These are phyloP conservation scores for Ectemnius cavifrons DNA, from an alignment of 2,888 invertebrate genomes.

Conservation along the genomic window DNA sequence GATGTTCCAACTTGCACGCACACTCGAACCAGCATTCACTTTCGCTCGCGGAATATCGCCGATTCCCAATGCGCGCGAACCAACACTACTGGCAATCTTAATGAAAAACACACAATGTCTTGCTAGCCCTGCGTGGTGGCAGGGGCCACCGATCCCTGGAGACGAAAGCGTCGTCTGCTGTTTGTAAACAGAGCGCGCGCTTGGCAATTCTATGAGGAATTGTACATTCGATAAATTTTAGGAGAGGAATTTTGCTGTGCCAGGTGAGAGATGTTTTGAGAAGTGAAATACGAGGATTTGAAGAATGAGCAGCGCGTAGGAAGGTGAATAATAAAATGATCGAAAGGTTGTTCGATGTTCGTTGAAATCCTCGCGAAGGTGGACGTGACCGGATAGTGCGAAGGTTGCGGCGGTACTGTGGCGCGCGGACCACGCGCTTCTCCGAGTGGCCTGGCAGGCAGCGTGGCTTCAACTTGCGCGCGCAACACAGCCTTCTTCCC, in stretches of 20 bases:
- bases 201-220: not conserved
- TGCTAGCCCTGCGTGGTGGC: no score
- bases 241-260: not conserved
- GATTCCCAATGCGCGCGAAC: no score
- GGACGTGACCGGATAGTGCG: constrained; percentile 49
- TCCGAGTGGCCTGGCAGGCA: constrained; percentile 51
- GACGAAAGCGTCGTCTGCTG: no score
- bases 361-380: constrained; percentile 16
- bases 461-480: constrained; percentile 71
- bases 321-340: not conserved
- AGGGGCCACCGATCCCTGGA: no score
- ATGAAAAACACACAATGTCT: no score
- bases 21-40: no score
- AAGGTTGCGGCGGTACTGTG: constrained; percentile 71
- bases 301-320: not conserved
- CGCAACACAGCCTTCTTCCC: constrained; percentile 59
- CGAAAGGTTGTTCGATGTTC: not conserved
- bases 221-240: not conserved
- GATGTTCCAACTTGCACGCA: no score
- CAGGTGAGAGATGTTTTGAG: not conserved
- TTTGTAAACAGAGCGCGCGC: not conserved
- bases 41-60: no score
- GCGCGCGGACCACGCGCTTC: constrained; percentile 49
- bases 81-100: no score
- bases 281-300: not conserved